phyloP scores from a whole-genome alignment of 2,888 invertebrate species.

The Pherbina coryleti region DNA sequence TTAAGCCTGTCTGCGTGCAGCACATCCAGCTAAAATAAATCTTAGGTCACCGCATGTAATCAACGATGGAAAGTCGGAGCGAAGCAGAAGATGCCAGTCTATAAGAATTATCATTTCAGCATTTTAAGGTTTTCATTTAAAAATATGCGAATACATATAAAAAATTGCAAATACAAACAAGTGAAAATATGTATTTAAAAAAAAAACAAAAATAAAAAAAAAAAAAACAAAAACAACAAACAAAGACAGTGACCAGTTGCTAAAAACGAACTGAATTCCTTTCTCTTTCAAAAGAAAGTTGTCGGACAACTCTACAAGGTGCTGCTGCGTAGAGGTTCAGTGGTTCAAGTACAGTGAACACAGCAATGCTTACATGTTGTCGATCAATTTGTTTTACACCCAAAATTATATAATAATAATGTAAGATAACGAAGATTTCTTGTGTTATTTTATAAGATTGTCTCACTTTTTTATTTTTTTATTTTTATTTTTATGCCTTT shows the following conservation, averaged over 20 bases:
- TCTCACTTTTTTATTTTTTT: background rate
- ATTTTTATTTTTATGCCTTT: background rate
- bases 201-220: constrained; percentile 7
- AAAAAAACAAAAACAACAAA: background rate
- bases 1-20: background rate
- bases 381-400: background rate
- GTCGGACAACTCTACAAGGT: constrained; percentile 15
- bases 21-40: background rate
- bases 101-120: background rate
- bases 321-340: background rate
- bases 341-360: background rate
- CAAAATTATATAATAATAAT: constrained; percentile 3
- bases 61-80: background rate
- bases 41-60: background rate
- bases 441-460: background rate
- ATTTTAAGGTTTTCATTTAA: too few relatives aligned
- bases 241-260: background rate
- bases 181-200: background rate
- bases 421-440: background rate
- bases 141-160: background rate
- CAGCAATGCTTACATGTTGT: too few relatives aligned
- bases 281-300: constrained; percentile 45
- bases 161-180: background rate
- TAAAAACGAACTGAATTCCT: constrained; percentile 30
- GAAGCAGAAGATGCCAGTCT: background rate